phyloP scores from a whole-genome alignment of 2,888 invertebrate species.

The Chromoteleia sp. region DNA sequence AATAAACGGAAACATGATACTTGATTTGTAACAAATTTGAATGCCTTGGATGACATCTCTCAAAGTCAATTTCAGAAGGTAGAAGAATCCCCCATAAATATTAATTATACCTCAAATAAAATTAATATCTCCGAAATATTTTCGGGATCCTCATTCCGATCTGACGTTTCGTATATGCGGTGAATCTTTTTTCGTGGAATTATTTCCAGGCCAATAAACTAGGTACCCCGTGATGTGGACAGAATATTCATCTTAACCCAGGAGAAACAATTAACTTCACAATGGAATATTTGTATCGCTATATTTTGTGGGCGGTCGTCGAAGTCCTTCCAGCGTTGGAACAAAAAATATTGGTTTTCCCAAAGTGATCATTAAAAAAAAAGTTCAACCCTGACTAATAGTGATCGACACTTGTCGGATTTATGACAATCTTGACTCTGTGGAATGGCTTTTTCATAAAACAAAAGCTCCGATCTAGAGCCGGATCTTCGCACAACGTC shows the following conservation, averaged over 20 bases:
- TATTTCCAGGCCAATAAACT: constrained; percentile 23
- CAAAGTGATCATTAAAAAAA: constrained; percentile 15
- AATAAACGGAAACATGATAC: background rate
- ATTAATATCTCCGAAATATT: constrained; percentile 13
- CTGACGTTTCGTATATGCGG: constrained; percentile 22
- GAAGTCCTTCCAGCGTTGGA: background rate
- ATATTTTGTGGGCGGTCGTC: constrained; percentile 28
- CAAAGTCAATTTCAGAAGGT: background rate
- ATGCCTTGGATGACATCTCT: background rate
- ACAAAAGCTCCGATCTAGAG: background rate
- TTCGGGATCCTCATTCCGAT: background rate
- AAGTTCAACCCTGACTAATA: constrained; percentile 32
- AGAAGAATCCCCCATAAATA: constrained; percentile 8
- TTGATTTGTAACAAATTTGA: background rate
- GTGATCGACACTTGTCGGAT: constrained; percentile 52
- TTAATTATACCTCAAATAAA: constrained; percentile 8
- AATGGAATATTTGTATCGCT: constrained; percentile 37
- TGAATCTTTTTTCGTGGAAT: constrained; percentile 21
- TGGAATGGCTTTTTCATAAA: constrained; percentile 9
- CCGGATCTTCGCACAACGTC: background rate
- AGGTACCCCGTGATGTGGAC: constrained; percentile 18
- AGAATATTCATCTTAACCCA: constrained; percentile 29
- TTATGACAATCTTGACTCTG: constrained; percentile 33
- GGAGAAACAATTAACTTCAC: constrained; percentile 36
- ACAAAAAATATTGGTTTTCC: constrained; percentile 36